Evolutionary conservation across 2,888 invertebrate genomes (phyloP), one percentile per base, ranked within the genome.

Genomic region (Sipha maydis): DNA sequence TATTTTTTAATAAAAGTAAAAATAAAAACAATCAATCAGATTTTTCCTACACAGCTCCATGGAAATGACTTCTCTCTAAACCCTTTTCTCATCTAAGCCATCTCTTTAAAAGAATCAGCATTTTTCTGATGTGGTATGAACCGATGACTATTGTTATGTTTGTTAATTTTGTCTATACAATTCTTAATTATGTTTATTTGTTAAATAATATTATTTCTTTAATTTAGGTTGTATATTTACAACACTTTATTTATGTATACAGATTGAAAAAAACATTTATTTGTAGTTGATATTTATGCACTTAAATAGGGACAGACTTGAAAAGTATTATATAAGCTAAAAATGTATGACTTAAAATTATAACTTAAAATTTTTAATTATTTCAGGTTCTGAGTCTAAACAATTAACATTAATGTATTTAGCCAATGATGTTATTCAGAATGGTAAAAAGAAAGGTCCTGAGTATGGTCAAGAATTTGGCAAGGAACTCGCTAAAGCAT

Each of bases 401-500:
- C 98, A 98, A 91, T 93, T 99, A 88, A 98, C 97, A 28, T 97
- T 98, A 91, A 96, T 99, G 95, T 99, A 99, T 92, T 93, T 99
- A 91, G 99, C 99, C 61, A 99, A 99, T 93, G 99, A 99, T 93
- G 98, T 99, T 56, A 98, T 99, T 91, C 99, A 99, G 92, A 99
- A 99, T 91, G 97, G 98, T 92, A 97, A 97, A 92, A 99, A 98
- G 92, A 99, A 99, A 92, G 98, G 98, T 0, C 98, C 98, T 0
- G 98, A 99, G 92, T 99, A 96, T 92, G 96, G 96, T 0, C 95
- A 95, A 91, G 97, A 97, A 91, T 99, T 97, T 93, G 96, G 95
- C 14, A 93, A 94, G 89, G 95, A 96, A 19, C 92, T 99, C 83
- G 94, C 94, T 85, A 96, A 96, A 91, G 96, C 97, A 0, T 97